Conservation (phyloP, 2,113 vertebrate genomes). For the Megaleporinus macrocephalus region DNA sequence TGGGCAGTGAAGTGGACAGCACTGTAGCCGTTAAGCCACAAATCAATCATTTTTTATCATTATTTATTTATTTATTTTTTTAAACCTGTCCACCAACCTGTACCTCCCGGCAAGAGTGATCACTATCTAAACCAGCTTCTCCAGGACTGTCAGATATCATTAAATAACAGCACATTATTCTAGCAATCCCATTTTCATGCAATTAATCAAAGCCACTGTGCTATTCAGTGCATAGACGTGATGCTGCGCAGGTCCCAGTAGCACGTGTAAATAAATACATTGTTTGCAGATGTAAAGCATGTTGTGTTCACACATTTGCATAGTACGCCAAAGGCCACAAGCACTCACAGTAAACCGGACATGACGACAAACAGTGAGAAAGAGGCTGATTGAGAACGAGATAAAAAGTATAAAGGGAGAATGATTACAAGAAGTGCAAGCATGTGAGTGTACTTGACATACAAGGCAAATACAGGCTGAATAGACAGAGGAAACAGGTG, state of each 20-base stretch:
- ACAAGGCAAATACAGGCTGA: neutral
- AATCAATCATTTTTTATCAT: neutral
- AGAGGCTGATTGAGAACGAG: neutral
- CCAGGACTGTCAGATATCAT: neutral
- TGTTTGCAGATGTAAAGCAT: too few relatives aligned
- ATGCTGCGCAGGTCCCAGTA: neutral
- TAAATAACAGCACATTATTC: neutral
- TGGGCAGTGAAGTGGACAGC: neutral
- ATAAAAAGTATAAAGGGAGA: too few relatives aligned
- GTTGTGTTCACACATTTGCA: neutral
- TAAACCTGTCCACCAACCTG: neutral
- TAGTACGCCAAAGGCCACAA: neutral
- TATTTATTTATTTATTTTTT: neutral
- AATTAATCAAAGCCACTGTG: neutral
- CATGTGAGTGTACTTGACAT: neutral
- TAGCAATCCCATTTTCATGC: neutral
- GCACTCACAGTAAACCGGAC: neutral
- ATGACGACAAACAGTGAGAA: neutral
- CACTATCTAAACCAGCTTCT: neutral
- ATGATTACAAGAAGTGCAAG: neutral
- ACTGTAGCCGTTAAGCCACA: neutral
- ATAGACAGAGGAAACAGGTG: too few relatives aligned
- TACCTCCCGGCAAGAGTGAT: neutral
- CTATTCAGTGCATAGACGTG: neutral
- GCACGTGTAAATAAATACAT: too few relatives aligned